Conservation (phyloP, 2,888 invertebrate species). For the Hedychridium roseum region DNA sequence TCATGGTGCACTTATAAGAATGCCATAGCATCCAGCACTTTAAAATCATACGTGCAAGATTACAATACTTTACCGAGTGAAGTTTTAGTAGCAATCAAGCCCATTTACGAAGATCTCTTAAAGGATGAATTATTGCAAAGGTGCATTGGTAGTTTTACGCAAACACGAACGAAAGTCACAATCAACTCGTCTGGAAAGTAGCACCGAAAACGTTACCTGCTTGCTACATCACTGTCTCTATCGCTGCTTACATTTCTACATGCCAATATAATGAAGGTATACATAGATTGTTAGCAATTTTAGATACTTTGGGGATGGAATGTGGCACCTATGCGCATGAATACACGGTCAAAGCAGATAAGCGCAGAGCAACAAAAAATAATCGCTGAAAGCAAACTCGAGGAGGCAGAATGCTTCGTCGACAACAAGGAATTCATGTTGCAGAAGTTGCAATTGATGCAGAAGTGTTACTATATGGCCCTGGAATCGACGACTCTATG, state of each 20-base stretch:
- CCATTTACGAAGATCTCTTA: slow-evolving; percentile 46
- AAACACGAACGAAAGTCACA: slow-evolving; percentile 18
- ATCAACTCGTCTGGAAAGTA: slow-evolving; percentile 45
- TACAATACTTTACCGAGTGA: slow-evolving; percentile 9
- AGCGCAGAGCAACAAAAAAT: too few species aligned
- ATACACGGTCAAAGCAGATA: too few species aligned
- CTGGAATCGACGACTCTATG: too few species aligned
- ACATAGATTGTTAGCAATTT: too few species aligned
- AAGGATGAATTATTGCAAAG: slow-evolving; percentile 41
- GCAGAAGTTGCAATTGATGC: too few species aligned
- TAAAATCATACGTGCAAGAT: slow-evolving; percentile 19
- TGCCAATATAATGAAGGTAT: slow-evolving; percentile 40
- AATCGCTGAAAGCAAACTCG: too few species aligned
- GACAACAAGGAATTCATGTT: too few species aligned
- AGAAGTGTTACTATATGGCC: too few species aligned
- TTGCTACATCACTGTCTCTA: slow-evolving; percentile 23
- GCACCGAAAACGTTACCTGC: slow-evolving; percentile 32
- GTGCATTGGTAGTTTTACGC: slow-evolving; percentile 26
- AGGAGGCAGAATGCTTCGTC: too few species aligned
- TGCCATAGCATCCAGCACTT: slow-evolving; percentile 10
- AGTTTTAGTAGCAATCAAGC: slow-evolving; percentile 36
- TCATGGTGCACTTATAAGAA: slow-evolving; percentile 23
- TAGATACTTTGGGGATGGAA: too few species aligned
- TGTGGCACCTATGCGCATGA: too few species aligned
- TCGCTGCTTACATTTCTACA: slow-evolving; percentile 30